phyloP scores from a whole-genome alignment of 2,888 invertebrate species.

The Metellina segmentata region DNA sequence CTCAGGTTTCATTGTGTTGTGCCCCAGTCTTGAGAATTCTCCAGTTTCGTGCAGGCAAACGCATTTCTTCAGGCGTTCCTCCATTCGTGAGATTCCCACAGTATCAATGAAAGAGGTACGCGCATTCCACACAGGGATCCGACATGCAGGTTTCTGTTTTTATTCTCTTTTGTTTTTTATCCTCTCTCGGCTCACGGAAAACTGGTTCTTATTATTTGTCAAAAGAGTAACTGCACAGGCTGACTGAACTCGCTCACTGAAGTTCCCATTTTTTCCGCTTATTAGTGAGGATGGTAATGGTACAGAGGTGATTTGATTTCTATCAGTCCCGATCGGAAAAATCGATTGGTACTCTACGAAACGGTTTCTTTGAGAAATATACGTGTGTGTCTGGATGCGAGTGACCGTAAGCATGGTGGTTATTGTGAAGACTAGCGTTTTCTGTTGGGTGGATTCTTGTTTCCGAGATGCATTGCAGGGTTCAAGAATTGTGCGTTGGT shows the following conservation, averaged over 20 bases:
- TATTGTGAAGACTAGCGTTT: background rate
- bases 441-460: background rate
- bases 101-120: conserved; percentile 59
- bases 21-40: too few species aligned
- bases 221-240: conserved; percentile 43
- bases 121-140: conserved; percentile 55
- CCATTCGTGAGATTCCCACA: conserved; percentile 30
- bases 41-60: too few species aligned
- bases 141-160: conserved; percentile 67
- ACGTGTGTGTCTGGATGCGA: too few species aligned
- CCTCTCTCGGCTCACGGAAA: conserved; percentile 59
- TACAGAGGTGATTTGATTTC: conserved; percentile 20
- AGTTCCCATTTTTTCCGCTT: conserved; percentile 60
- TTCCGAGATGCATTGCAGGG: too few species aligned
- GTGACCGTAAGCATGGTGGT: too few species aligned
- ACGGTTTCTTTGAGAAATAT: background rate
- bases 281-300: conserved; percentile 28
- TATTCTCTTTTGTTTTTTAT: conserved; percentile 31
- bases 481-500: too few species aligned
- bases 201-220: conserved; percentile 57
- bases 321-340: background rate
- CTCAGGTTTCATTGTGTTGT: too few species aligned
- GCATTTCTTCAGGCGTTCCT: conserved; percentile 18
- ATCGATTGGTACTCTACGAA: background rate
- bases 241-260: conserved; percentile 39